Conservation (phyloP, 2,113 vertebrate species). For the Apodemus speciosus region DNA sequence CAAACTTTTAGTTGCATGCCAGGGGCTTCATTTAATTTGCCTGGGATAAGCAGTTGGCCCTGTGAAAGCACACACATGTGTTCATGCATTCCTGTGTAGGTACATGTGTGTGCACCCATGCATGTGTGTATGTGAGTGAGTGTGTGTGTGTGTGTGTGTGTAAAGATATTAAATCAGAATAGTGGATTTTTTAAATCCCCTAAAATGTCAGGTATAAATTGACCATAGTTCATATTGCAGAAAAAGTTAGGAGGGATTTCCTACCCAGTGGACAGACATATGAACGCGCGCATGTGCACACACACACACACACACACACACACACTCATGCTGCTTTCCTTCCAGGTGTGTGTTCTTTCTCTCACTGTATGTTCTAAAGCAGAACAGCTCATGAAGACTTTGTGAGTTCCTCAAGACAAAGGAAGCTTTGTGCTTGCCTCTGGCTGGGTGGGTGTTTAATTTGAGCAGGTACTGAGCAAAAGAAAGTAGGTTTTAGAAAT, state of each 20-base stretch:
- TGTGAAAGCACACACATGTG: slow-evolving; percentile 55
- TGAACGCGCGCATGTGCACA: no score
- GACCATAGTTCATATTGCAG: slow-evolving; percentile 25
- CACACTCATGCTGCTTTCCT: not conserved
- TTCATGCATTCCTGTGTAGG: not conserved
- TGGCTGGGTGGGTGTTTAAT: slow-evolving; percentile 3
- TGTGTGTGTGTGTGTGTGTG: not conserved
- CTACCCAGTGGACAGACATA: not conserved
- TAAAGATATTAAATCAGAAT: slow-evolving; percentile 68
- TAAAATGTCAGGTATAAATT: slow-evolving; percentile 58
- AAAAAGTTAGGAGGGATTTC: slow-evolving; percentile 41
- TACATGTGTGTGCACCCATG: not conserved
- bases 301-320: no score
- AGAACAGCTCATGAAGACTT: not conserved
- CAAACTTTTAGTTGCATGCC: slow-evolving; percentile 78
- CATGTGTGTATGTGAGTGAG: no score
- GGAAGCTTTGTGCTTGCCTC: slow-evolving; percentile 32
- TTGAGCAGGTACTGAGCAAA: slow-evolving; percentile 40
- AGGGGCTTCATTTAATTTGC: slow-evolving; percentile 84
- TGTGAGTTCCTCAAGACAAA: slow-evolving; percentile 49
- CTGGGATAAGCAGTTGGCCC: slow-evolving; percentile 75
- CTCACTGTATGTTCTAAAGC: not conserved
- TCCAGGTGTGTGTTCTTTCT: not conserved
- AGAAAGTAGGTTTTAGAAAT: slow-evolving; percentile 55
- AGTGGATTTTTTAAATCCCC: slow-evolving; percentile 64